Evolutionary conservation across 2,113 vertebrate species (phyloP).

Genomic region (Myiopsitta monachus): DNA sequence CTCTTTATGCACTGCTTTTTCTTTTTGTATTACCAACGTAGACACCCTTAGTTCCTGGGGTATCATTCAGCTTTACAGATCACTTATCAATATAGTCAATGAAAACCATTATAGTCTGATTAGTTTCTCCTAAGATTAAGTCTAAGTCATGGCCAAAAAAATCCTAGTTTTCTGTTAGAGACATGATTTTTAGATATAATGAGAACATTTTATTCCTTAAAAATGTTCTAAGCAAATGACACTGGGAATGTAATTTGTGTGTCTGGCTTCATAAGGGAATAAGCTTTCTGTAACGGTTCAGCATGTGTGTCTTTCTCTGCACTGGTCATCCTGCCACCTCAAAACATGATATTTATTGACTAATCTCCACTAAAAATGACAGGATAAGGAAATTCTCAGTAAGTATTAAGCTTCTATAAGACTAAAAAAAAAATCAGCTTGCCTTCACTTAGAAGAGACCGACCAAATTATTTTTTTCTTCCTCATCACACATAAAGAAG

Average conservation of each 20-base stretch:
- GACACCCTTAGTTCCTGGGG: not conserved
- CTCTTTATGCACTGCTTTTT: not conserved
- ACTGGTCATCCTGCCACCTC: not conserved
- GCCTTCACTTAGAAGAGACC: not conserved
- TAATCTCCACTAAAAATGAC: not conserved
- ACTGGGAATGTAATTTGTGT: not conserved
- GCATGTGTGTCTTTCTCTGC: not conserved
- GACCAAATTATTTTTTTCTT: not conserved
- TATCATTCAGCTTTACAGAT: not conserved
- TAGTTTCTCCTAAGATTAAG: not conserved
- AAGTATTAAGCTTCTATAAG: not conserved
- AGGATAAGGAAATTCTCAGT: not conserved
- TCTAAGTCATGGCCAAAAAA: not conserved
- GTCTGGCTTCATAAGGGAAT: not conserved
- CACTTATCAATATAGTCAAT: not conserved
- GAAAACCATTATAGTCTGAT: not conserved
- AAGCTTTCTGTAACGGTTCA: not conserved
- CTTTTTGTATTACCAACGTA: not conserved
- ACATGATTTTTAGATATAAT: not conserved
- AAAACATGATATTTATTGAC: not conserved
- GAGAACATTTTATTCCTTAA: not conserved
- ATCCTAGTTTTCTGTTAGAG: not conserved
- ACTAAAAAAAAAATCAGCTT: not conserved
- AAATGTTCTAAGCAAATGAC: not conserved
- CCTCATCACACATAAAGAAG: not conserved